Base-by-base conservation (phyloP, 2,113 vertebrate species). In the Anguilla rostrata region DNA sequence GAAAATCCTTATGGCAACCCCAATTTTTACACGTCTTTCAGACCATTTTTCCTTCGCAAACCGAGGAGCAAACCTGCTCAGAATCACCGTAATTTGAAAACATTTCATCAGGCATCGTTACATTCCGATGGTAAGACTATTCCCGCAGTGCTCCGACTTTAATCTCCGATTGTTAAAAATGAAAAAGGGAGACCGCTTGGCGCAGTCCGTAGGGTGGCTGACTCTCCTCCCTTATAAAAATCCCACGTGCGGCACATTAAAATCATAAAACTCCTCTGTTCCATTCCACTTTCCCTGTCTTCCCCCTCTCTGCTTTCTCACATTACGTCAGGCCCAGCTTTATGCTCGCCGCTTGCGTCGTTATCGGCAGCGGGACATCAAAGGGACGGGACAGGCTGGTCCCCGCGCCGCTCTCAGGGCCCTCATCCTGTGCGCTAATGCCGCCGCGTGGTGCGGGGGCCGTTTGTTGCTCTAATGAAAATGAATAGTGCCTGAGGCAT, bases 401-500 rank as follows among this genome's bases (percentile, higher is more conserved):
- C 9, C 7, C 56, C 18, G 9, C 26, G 6, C 1, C 34, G 20
- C 20, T 43, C 12, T 16, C 34, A 39, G 53, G 78, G 29, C 29
- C 26, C 39, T 63, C 56, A 22, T 81, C 39, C 85, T 66, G 85
- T 12, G 22, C 82, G 12, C 26, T 56, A 43, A 40, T 34, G 56
- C 39, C 56, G 86, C 84, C 34, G 86, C 90, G 80, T 93, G 89
- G 84, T 89, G 85, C 41, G n/a, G 26, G 26, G 92, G 94, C 94
- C 90, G 93, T 94, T 93, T 94, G 91, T 90, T 95, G 92, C 92
- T 92, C 88, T 89, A 95, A 96, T 96, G 93, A 95, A 95, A 96
- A 95, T 94, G 93, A 94, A 95, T 94, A 90, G 88, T 83, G 88
- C 91, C 95, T 93, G 90, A 90, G 95, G 91, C 90, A 94, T 90